Conservation (phyloP, 2,113 vertebrate species). For the Cavia porcellus region DNA sequence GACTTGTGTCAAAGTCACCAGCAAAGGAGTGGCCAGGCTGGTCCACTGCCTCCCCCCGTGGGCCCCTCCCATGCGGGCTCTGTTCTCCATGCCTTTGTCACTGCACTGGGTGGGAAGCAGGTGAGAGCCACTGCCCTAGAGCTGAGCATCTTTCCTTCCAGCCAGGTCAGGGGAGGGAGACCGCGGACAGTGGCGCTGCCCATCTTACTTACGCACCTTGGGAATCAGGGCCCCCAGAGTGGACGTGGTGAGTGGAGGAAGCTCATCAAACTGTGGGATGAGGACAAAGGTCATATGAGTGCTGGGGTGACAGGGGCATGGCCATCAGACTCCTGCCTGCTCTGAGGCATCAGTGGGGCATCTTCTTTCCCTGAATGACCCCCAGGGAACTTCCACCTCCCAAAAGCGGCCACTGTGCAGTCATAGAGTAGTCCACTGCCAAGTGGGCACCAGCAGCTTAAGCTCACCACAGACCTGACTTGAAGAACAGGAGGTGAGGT, state of each 20-base stretch:
- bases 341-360: fast-evolving
- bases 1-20: conserved; percentile 12
- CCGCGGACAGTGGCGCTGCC: fast-evolving
- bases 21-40: background rate
- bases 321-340: background rate
- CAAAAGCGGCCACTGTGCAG: fast-evolving
- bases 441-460: background rate
- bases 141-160: background rate
- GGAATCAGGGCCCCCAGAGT: conserved; percentile 86
- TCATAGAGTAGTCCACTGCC: fast-evolving
- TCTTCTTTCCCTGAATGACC: background rate
- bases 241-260: conserved; percentile 84
- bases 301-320: background rate
- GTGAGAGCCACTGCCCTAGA: too few relatives aligned
- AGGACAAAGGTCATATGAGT: conserved; percentile 5
- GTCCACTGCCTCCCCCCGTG: background rate
- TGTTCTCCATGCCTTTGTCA: background rate
- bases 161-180: too few relatives aligned
- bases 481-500: background rate
- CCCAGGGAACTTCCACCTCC: background rate
- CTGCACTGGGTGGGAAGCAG: background rate
- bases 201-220: conserved; percentile 71
- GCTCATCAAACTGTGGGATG: conserved; percentile 82
- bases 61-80: too few relatives aligned
- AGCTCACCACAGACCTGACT: background rate